These are phyloP conservation scores for Porites cylindrica DNA, from an alignment of 92 coral and sea anemone genomes.

Conservation along the genomic window DNA sequence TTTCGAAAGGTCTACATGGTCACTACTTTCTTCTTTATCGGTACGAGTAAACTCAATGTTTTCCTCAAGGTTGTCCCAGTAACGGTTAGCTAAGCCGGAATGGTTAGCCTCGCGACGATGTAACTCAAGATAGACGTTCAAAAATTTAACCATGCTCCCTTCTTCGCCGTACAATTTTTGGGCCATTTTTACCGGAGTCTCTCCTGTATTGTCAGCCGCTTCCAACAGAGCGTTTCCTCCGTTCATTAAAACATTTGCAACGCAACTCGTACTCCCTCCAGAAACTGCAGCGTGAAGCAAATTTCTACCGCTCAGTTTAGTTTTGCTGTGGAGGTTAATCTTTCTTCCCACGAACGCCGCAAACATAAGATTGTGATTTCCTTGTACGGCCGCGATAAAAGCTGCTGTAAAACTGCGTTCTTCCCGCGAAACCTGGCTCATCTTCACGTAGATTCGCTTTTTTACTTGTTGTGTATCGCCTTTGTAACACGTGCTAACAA, in stretches of 20 bases:
- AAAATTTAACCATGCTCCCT: conserved; percentile 54
- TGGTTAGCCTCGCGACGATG: conserved; percentile 44
- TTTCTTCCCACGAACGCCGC: conserved; percentile 62
- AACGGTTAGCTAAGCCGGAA: conserved; percentile 13
- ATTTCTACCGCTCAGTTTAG: conserved; percentile 63
- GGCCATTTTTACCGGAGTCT: conserved; percentile 70
- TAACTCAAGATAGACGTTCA: conserved; percentile 63
- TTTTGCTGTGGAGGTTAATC: conserved; percentile 46
- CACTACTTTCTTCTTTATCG: neutral
- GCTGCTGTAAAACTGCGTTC: conserved; percentile 78
- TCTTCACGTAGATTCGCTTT: conserved; percentile 66
- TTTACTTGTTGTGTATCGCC: conserved; percentile 66
- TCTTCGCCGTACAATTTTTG: conserved; percentile 26
- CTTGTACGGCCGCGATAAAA: conserved; percentile 73
- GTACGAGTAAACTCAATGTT: conserved; percentile 21
- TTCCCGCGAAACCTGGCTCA: conserved; percentile 73
- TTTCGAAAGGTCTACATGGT: neutral
- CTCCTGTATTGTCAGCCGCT: conserved; percentile 50
- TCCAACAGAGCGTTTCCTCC: conserved; percentile 71
- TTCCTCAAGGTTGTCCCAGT: conserved; percentile 48
- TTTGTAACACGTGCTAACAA: conserved; percentile 67
- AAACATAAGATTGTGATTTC: conserved; percentile 68
- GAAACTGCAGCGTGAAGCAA: conserved; percentile 79
- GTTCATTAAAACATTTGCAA: conserved; percentile 70
- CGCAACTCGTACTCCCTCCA: conserved; percentile 62